Conservation (phyloP, 2,797 vertebrate species). For the Pempheris klunzingeri region DNA sequence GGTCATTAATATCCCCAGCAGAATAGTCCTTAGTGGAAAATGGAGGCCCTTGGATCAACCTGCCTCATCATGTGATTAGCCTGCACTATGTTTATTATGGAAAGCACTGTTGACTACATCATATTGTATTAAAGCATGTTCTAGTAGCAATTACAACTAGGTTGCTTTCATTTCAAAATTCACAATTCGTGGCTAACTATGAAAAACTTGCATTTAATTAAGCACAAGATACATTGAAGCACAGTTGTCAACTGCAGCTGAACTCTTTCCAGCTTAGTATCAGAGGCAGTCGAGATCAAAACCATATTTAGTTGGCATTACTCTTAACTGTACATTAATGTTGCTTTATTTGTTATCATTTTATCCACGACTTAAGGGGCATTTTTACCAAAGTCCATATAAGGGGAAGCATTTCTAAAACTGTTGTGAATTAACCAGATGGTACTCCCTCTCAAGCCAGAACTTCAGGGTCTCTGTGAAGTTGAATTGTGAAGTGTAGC, state of each 20-base stretch:
- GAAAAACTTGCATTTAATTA: neutral
- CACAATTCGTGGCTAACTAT: neutral
- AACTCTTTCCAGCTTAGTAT: neutral
- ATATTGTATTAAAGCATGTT: neutral
- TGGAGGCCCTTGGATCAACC: conserved; percentile 55
- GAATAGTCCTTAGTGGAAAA: conserved; percentile 45
- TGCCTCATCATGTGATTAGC: conserved; percentile 28
- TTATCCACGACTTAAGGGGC: neutral
- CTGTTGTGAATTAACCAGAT: conserved; percentile 34
- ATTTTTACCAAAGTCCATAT: conserved; percentile 16
- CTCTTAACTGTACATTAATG: neutral
- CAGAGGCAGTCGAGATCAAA: neutral
- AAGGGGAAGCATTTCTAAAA: conserved; percentile 12
- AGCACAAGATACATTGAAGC: neutral
- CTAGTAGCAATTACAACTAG: neutral
- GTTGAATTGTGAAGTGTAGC: neutral
- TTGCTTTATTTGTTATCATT: neutral
- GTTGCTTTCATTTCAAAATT: neutral
- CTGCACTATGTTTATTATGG: conserved; percentile 1
- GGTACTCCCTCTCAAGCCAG: conserved; percentile 40
- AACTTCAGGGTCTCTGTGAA: conserved; percentile 17
- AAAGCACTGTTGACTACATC: neutral
- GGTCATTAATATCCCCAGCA: conserved; percentile 52
- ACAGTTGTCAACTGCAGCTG: neutral
- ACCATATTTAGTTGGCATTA: neutral